These are phyloP conservation scores for Tineola bisselliella DNA, from an alignment of 2,888 invertebrate species.

Conservation along the genomic window DNA sequence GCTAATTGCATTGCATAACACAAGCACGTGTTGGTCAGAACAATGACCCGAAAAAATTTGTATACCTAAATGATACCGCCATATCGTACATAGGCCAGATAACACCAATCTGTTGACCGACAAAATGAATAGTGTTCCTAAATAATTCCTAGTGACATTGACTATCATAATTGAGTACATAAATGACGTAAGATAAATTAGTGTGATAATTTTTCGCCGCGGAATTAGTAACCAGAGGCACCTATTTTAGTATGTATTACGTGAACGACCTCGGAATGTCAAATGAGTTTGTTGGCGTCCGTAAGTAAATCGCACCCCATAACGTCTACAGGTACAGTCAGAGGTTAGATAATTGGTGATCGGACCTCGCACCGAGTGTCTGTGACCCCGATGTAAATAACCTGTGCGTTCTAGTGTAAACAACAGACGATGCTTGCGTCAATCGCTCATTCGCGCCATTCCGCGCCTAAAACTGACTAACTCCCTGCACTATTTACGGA, in stretches of 20 bases:
- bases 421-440: slow-evolving; percentile 59
- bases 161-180: background rate
- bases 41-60: slow-evolving; percentile 36
- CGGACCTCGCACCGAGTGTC: slow-evolving; percentile 58
- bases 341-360: slow-evolving; percentile 57
- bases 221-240: slow-evolving; percentile 30
- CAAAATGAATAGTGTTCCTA: background rate
- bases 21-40: slow-evolving; percentile 45
- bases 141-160: slow-evolving; percentile 5
- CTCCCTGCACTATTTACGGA: slow-evolving; percentile 13
- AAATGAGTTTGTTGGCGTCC: slow-evolving; percentile 62
- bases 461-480: slow-evolving; percentile 8
- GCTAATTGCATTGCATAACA: slow-evolving; percentile 34
- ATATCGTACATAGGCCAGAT: slow-evolving; percentile 42
- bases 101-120: slow-evolving; percentile 23
- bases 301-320: slow-evolving; percentile 23
- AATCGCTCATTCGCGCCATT: slow-evolving; percentile 30
- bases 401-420: slow-evolving; percentile 60
- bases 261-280: slow-evolving; percentile 59
- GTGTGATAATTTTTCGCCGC: slow-evolving; percentile 4
- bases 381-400: slow-evolving; percentile 68
- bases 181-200: background rate
- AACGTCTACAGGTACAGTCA: slow-evolving; percentile 24
- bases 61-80: slow-evolving; percentile 3
- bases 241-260: slow-evolving; percentile 51